Evolutionary conservation across 2,113 vertebrate species (phyloP).

Genomic region (Pelmatolapia mariae): DNA sequence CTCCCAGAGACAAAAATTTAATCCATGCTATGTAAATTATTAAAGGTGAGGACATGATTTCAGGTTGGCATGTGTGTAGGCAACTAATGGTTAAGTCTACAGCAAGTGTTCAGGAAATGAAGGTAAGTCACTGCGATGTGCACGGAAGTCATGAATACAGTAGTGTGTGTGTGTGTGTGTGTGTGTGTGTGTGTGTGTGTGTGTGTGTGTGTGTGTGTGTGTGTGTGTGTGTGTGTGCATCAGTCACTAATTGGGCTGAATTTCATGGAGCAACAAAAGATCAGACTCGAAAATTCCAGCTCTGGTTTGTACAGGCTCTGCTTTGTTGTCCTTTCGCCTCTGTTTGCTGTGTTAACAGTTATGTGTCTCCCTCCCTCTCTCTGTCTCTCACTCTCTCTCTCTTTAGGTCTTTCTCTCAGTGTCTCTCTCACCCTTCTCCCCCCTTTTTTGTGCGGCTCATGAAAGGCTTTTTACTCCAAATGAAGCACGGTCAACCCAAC

Average conservation of each 20-base stretch:
- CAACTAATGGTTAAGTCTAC: neutral
- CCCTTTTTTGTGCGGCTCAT: slow-evolving; percentile 8
- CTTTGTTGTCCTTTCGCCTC: slow-evolving; percentile 62
- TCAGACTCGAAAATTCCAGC: slow-evolving; percentile 71
- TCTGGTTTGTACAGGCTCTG: slow-evolving; percentile 61
- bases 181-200: neutral
- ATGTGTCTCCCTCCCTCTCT: slow-evolving; percentile 47
- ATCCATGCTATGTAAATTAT: neutral
- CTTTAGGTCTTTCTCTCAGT: slow-evolving; percentile 23
- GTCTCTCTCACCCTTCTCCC: neutral
- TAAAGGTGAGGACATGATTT: neutral
- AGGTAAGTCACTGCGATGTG: neutral
- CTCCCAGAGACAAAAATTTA: accelerated
- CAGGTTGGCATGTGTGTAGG: neutral
- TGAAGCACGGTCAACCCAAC: slow-evolving; percentile 19
- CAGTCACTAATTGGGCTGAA: slow-evolving; percentile 71
- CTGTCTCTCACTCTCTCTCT: neutral
- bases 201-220: neutral
- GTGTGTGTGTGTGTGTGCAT: neutral
- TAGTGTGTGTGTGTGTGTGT: neutral
- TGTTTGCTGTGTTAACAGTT: slow-evolving; percentile 75
- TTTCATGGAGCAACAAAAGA: slow-evolving; percentile 71
- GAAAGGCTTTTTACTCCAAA: slow-evolving; percentile 55
- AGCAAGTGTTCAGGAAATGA: neutral
- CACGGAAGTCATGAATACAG: neutral